These are phyloP conservation scores for Rynchops niger DNA, from an alignment of 2,113 vertebrate genomes.

Conservation along the genomic window DNA sequence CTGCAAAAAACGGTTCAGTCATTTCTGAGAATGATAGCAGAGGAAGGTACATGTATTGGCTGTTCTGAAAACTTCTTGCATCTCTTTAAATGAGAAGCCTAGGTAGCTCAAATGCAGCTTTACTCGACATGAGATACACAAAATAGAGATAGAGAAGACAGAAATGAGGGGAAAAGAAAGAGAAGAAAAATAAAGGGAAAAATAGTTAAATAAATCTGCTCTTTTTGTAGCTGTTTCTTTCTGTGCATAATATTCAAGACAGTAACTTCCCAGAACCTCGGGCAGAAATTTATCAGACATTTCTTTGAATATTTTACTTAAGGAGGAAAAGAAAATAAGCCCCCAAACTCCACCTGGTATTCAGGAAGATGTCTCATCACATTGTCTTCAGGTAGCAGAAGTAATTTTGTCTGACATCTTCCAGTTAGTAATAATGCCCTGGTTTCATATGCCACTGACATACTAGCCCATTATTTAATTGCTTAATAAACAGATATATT, in stretches of 20 bases:
- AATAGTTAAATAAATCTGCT: background rate
- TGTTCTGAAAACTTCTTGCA: background rate
- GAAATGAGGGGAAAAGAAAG: background rate
- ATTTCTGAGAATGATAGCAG: background rate
- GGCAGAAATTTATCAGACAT: background rate
- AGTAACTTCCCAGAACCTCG: background rate
- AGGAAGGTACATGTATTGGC: background rate
- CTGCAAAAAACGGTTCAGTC: background rate
- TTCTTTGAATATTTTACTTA: background rate
- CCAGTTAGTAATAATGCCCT: background rate
- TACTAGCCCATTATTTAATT: background rate
- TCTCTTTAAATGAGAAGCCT: background rate
- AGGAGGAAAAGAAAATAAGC: background rate
- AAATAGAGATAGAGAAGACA: background rate
- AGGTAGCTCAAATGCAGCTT: background rate
- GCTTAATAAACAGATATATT: slow-evolving; percentile 22
- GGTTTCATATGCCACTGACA: background rate
- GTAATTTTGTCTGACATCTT: background rate
- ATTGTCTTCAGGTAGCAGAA: background rate
- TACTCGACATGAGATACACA: background rate
- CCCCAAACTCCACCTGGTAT: background rate
- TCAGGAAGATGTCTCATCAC: background rate
- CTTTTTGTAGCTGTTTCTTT: background rate
- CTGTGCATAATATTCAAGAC: background rate
- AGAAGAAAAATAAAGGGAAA: background rate